phyloP scores from a whole-genome alignment of 2,113 vertebrate genomes.

The Fulmarus glacialis region DNA sequence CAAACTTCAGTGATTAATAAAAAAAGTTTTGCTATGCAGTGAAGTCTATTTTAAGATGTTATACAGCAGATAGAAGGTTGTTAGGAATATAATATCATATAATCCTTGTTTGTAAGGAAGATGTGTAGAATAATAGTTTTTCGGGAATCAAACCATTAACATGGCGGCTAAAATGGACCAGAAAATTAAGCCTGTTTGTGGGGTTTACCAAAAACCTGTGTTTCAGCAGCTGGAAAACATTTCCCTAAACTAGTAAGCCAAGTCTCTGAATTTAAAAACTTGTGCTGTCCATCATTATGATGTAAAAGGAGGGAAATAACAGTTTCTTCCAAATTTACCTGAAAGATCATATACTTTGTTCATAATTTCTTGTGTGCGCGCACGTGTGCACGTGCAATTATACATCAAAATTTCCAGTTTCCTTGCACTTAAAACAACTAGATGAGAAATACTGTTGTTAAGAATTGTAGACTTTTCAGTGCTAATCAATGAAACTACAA shows the following conservation, averaged over 20 bases:
- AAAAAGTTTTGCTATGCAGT: background rate
- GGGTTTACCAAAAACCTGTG: background rate
- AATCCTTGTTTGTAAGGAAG: background rate
- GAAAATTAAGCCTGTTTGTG: background rate
- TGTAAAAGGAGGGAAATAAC: background rate
- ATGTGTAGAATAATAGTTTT: background rate
- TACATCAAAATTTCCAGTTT: background rate
- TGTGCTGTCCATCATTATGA: background rate
- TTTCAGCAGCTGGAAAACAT: background rate
- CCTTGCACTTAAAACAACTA: background rate
- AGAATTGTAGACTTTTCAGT: background rate
- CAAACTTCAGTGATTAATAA: background rate
- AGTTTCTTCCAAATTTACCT: background rate
- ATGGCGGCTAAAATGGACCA: background rate
- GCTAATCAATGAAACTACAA: background rate
- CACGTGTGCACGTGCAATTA: accelerated
- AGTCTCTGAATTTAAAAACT: background rate
- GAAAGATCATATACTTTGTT: background rate
- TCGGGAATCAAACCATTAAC: background rate
- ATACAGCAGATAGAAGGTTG: background rate
- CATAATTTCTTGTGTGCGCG: background rate
- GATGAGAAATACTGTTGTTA: background rate
- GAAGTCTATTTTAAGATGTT: background rate
- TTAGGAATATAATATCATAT: background rate
- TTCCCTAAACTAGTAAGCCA: background rate